Evolutionary conservation across 2,113 vertebrate genomes (phyloP).

Genomic region (Panurus biarmicus): DNA sequence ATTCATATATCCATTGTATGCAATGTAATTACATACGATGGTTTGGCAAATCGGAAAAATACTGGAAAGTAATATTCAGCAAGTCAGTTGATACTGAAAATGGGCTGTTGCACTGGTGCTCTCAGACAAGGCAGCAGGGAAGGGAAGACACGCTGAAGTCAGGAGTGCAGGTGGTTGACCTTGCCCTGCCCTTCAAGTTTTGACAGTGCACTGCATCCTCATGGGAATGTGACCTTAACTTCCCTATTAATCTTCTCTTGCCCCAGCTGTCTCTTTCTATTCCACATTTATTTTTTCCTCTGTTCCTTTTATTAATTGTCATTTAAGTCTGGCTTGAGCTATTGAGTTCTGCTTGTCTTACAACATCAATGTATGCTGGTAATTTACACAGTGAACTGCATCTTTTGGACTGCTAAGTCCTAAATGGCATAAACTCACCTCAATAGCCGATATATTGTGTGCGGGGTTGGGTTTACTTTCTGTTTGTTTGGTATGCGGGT

Average conservation of each 20-base stretch:
- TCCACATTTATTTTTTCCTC: not conserved
- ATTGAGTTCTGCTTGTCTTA: not conserved
- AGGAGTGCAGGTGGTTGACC: not conserved
- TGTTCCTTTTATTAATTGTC: not conserved
- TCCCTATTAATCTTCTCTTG: not conserved
- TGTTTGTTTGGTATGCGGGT: not conserved
- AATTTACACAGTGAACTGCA: not conserved
- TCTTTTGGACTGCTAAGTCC: not conserved
- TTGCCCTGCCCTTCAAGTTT: not conserved
- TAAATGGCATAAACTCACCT: not conserved
- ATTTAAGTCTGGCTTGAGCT: not conserved
- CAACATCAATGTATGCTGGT: not conserved
- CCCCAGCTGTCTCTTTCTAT: not conserved
- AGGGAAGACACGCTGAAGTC: not conserved
- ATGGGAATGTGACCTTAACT: not conserved
- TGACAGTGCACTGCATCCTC: not conserved
- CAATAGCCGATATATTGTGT: not conserved
- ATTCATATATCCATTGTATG: not conserved
- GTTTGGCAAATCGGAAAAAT: not conserved
- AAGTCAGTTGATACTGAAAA: not conserved
- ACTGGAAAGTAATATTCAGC: not conserved
- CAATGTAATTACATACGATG: rapidly evolving
- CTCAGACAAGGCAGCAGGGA: not conserved
- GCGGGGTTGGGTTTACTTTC: not conserved
- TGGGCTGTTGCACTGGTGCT: not conserved